A percentile compares a stretch with the other conserved stretches of the same genome.
Conservation (phyloP, 2,113 vertebrate genomes). For the Amphiprion percula region DNA sequence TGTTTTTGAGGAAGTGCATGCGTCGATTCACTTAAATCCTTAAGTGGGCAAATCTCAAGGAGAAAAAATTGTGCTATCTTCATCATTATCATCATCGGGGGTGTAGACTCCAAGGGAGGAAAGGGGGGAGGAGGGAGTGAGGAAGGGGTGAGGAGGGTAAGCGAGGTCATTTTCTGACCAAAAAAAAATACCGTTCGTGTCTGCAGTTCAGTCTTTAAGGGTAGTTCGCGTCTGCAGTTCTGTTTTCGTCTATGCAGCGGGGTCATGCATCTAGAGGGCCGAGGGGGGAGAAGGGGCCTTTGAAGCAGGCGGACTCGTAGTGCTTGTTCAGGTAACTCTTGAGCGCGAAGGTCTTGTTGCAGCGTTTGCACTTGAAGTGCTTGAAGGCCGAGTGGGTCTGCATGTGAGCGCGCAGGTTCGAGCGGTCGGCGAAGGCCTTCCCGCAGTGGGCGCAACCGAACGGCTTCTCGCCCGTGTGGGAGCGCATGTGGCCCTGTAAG, state of each 20-base stretch:
- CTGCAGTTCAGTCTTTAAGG: slow-evolving; percentile 70
- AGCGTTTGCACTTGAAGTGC: slow-evolving; percentile 96
- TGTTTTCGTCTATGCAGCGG: slow-evolving; percentile 56
- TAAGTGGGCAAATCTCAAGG: slow-evolving; percentile 83
- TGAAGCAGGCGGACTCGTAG: slow-evolving; percentile 96
- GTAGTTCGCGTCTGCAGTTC: slow-evolving; percentile 68
- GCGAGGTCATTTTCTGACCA: slow-evolving; percentile 72
- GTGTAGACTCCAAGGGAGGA: slow-evolving; percentile 59
- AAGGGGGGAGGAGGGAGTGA: slow-evolving; percentile 31
- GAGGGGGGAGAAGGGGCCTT: slow-evolving; percentile 86
- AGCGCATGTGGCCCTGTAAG: slow-evolving; percentile 95
- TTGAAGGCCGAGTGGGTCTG: slow-evolving; percentile 97
- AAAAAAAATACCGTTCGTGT: slow-evolving; percentile 81
- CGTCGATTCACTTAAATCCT: slow-evolving; percentile 84
- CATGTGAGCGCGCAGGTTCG: slow-evolving; percentile 96
- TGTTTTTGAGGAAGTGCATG: slow-evolving; percentile 82
- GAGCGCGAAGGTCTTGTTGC: slow-evolving; percentile 94
- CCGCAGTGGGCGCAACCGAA: slow-evolving; percentile 95
- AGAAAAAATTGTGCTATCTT: slow-evolving; percentile 86
- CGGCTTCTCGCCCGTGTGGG: slow-evolving; percentile 95
- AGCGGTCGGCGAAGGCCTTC: slow-evolving; percentile 95
- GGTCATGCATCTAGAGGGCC: slow-evolving; percentile 85
- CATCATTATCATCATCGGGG: slow-evolving; percentile 70
- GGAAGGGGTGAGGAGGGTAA: slow-evolving; percentile 59
- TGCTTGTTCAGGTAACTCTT: slow-evolving; percentile 98